phyloP scores from a whole-genome alignment of 2,888 invertebrate species.

The Mimachlamys varia region DNA sequence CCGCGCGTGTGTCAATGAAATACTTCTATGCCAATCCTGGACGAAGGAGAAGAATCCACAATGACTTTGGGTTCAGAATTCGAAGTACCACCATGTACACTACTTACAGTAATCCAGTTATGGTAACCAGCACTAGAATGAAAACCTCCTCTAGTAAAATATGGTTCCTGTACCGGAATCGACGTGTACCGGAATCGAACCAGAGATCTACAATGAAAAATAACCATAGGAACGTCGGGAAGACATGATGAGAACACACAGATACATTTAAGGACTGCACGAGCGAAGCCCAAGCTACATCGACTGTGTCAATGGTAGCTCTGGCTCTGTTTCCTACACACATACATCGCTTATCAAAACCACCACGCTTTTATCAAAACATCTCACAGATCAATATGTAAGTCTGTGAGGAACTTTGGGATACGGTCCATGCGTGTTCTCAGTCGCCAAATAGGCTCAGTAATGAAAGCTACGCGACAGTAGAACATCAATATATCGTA shows the following conservation, averaged over 20 bases:
- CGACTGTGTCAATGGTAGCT: background rate
- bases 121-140: background rate
- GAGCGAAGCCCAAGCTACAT: background rate
- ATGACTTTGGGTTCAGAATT: background rate
- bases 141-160: background rate
- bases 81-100: background rate
- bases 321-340: background rate
- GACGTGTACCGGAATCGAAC: too few relatives aligned
- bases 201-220: constrained; percentile 7
- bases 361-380: constrained; percentile 28
- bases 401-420: background rate
- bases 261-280: background rate
- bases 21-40: background rate
- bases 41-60: background rate
- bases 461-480: background rate
- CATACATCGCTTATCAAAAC: constrained; percentile 21
- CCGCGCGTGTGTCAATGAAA: background rate
- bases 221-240: background rate
- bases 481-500: background rate
- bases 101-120: background rate
- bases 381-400: background rate
- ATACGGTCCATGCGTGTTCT: background rate
- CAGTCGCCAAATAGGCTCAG: background rate
- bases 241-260: background rate
- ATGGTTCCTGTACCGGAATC: background rate